Conservation (phyloP, 2,888 invertebrate species). For the Lycocerus yunnanus region DNA sequence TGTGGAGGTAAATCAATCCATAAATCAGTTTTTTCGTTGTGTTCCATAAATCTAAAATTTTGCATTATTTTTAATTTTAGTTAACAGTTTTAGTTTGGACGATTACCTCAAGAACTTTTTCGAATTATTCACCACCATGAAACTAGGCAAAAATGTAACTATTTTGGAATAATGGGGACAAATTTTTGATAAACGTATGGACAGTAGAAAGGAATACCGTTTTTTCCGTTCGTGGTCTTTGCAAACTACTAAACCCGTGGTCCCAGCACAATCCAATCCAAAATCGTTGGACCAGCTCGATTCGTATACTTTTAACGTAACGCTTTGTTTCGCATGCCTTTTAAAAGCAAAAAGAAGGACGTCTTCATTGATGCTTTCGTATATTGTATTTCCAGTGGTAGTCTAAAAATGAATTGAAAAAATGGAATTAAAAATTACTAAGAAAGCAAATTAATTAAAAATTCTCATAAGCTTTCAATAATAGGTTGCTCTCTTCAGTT, state of each 20-base stretch:
- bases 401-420: slow-evolving; percentile 5
- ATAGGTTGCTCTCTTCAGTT: no score
- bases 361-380: slow-evolving; percentile 58
- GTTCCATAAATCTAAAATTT: slow-evolving; percentile 75
- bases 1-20: slow-evolving; percentile 77
- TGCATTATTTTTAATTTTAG: not conserved
- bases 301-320: slow-evolving; percentile 64
- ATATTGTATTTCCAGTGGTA: slow-evolving; percentile 13
- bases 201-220: slow-evolving; percentile 74
- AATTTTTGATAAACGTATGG: slow-evolving; percentile 69
- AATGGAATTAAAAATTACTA: no score
- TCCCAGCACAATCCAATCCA: slow-evolving; percentile 71
- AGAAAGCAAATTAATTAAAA: no score
- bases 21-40: slow-evolving; percentile 81
- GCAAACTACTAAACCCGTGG: slow-evolving; percentile 75
- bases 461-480: no score
- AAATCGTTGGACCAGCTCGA: slow-evolving; percentile 70
- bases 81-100: not conserved
- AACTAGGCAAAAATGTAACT: slow-evolving; percentile 78
- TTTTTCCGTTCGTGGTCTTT: slow-evolving; percentile 72
- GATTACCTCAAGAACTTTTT: slow-evolving; percentile 57
- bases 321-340: slow-evolving; percentile 58
- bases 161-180: slow-evolving; percentile 78
- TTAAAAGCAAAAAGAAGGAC: slow-evolving; percentile 72
- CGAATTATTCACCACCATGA: slow-evolving; percentile 75